Base-by-base conservation (phyloP, 2,113 vertebrate genomes). In the Platichthys stellatus region DNA sequence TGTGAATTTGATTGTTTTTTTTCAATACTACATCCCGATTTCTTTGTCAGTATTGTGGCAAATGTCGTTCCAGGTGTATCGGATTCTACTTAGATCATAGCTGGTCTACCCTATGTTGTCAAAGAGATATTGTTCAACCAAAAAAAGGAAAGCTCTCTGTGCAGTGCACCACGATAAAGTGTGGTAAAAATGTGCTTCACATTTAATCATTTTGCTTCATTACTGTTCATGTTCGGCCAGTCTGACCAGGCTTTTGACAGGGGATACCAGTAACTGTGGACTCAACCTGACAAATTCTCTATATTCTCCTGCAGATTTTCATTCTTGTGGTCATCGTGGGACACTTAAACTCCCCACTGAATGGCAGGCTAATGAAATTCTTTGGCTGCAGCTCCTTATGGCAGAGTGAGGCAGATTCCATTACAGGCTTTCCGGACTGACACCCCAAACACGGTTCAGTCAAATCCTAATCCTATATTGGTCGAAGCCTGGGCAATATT, bases 401-500 rank as follows among this genome's bases (percentile, higher is more conserved):
- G 35, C 56, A 23, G 80, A 28, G 20, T 51, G 63, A 75, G 35
- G 53, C 65, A 62, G 56, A 83, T 81, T 87, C 74, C 65, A 87
- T 83, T 79, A 72, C 70, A 69, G 72, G 49, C 59, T 81, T 80
- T 83, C 49, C 47, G 58, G 76, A 61, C 71, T 67, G 85, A 79
- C 77, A 79, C 20, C 63, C 49, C 70, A 78, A 87, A 89, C 74
- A 79, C 60, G 20, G 63, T 51, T 62, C 74, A 83, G 69, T 81
- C 63, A 71, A 69, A 71, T 62, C 81, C 78, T 83, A 87, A 89
- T 85, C 82, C 83, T 76, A 81, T 77, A 85, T 87, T 83, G 77
- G 80, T 74, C 47, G 70, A 76, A 81, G 63, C 60, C 69, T 60
- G 54, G 38, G 65, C 67, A 82, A 88, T 84, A 84, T 82, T 86